Base-by-base conservation (phyloP, 35 echinoderm and acorn worm genomes). In the Apostichopus japonicus region DNA sequence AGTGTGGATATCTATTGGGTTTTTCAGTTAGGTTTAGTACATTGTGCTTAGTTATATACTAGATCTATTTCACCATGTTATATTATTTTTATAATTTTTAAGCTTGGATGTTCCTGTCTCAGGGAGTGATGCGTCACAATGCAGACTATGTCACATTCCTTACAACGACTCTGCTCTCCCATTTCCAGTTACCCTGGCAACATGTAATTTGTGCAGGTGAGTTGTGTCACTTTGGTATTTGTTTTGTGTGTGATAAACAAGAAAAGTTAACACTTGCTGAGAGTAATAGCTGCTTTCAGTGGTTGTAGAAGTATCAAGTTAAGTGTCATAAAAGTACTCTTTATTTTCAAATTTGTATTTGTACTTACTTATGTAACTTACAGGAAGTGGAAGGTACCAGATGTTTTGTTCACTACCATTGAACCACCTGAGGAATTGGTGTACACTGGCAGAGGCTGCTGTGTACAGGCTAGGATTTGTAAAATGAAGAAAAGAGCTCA, bases 91-190 rank as follows among this genome's bases (percentile, higher is more conserved):
- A 80, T 53, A 44, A 21, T 54, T 87, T 9, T 67, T 22, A 17
- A 95, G 90, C 56, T 24, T 77, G 55, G 90, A 95, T 25, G 90
- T 56, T 54, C 53, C 88, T 19, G 67, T 24, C 16, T 25, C 90
- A 19, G 56, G 16, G 53, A 80, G 54, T 2, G 95, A 94, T 51
- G 73, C 83, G 7, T 90, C 72, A 24, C 81, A 92, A 71, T 98
- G 97, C 88, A 81, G 87, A 82, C 92, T 98, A 8, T 96, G 95
- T 87, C 97, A 98, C 67, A 94, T 98, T 88, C 97, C 97, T 52
- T 98, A 98, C 90, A 98, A 96, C 23, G 97, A 98, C 27, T n/a
- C 93, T 24, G 79, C 95, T 19, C 91, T 98, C 23, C 97, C 97
- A 76, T 98, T 98, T 67, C 95, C 97, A 23, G 95, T 98, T 6